phyloP scores from a whole-genome alignment of 2,888 invertebrate genomes.

The Halictus ligatus region DNA sequence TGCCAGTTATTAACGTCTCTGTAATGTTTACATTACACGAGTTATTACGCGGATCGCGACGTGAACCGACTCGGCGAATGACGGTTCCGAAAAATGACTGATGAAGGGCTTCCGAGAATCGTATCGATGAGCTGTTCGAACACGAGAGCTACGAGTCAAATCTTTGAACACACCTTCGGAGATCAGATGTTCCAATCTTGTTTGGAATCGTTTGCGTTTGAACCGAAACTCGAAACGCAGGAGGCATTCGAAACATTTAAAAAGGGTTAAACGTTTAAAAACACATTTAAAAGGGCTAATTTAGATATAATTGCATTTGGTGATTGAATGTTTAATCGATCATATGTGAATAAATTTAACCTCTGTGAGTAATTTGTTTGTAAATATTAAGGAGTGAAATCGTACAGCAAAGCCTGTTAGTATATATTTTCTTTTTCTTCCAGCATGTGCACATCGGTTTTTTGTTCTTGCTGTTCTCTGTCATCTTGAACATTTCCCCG shows the following conservation, averaged over 20 bases:
- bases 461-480: too few relatives aligned
- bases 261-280: too few relatives aligned
- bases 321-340: too few relatives aligned
- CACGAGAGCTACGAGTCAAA: not conserved
- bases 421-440: too few relatives aligned
- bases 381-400: too few relatives aligned
- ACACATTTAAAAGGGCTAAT: not conserved
- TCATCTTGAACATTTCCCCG: too few relatives aligned
- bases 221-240: not conserved
- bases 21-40: conserved; percentile 51
- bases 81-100: conserved; percentile 26
- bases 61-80: conserved; percentile 21
- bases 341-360: too few relatives aligned
- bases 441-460: too few relatives aligned
- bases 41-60: conserved; percentile 19
- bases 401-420: too few relatives aligned
- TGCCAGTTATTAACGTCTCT: conserved; percentile 36
- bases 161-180: not conserved
- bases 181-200: not conserved
- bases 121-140: not conserved
- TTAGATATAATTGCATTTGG: too few relatives aligned
- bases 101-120: conserved; percentile 30
- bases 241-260: not conserved
- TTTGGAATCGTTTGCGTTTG: not conserved
- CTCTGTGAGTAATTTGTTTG: too few relatives aligned